Conservation (phyloP, 1,140 invertebrate genomes). For the Anoplophora glabripennis region DNA sequence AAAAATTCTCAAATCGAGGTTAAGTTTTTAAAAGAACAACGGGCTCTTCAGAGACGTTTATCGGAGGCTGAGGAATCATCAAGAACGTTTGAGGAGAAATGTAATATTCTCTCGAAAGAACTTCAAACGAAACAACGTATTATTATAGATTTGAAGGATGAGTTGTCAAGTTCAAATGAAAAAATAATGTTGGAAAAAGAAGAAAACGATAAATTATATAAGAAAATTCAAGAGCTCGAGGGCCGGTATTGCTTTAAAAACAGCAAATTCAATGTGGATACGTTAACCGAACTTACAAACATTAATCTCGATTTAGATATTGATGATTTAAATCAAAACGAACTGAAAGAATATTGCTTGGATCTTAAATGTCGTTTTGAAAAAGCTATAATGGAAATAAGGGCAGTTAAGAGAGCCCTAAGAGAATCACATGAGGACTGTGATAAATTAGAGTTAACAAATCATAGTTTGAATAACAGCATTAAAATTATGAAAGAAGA, state of each 20-base stretch:
- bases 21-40: conserved; percentile 63
- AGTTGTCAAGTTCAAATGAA: conserved; percentile 56
- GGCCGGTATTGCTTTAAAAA: conserved; percentile 47
- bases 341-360: conserved; percentile 74
- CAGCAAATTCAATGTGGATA: conserved; percentile 68
- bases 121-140: conserved; percentile 60
- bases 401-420: conserved; percentile 76
- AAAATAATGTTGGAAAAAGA: conserved; percentile 64
- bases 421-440: conserved; percentile 76
- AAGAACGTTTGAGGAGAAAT: conserved; percentile 56
- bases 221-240: conserved; percentile 68
- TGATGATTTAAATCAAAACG: conserved; percentile 70
- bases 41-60: conserved; percentile 49
- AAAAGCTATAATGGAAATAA: conserved; percentile 78
- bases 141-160: conserved; percentile 56
- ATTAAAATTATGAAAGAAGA: conserved; percentile 65
- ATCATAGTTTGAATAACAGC: conserved; percentile 71
- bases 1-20: conserved; percentile 69
- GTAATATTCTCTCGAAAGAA: conserved; percentile 60
- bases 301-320: conserved; percentile 74
- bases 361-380: conserved; percentile 74
- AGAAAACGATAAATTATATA: conserved; percentile 73
- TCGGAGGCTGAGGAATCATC: conserved; percentile 49
- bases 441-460: conserved; percentile 74
- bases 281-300: conserved; percentile 76